phyloP scores from a whole-genome alignment of 64 coral and sea anemone species.

The Pachyseris speciosa region DNA sequence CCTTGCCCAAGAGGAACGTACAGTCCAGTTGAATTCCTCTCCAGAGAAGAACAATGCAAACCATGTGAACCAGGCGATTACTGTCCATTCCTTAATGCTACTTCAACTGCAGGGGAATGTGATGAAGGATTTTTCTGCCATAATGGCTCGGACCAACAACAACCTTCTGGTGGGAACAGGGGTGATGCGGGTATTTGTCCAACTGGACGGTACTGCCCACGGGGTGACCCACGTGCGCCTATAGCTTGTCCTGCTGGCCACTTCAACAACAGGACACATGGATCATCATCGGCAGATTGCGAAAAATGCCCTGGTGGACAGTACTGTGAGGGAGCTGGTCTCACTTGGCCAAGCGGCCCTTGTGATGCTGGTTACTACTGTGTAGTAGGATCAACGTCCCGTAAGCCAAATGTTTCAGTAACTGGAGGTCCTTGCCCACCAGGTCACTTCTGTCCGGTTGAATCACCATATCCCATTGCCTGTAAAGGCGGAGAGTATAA shows the following conservation, averaged over 20 bases:
- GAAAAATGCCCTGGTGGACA: slow-evolving; percentile 77
- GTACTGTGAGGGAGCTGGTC: slow-evolving; percentile 85
- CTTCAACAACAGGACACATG: slow-evolving; percentile 85
- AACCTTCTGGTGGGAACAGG: slow-evolving; percentile 83
- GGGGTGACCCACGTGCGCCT: slow-evolving; percentile 72
- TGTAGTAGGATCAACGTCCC: slow-evolving; percentile 49
- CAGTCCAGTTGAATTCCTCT: slow-evolving; percentile 83
- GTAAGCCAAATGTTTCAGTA: slow-evolving; percentile 79
- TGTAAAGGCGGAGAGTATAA: slow-evolving; percentile 89
- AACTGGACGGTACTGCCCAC: slow-evolving; percentile 80
- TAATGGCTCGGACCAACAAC: slow-evolving; percentile 92
- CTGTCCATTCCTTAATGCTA: slow-evolving; percentile 82
- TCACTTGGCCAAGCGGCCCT: slow-evolving; percentile 88
- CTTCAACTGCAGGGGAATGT: slow-evolving; percentile 74
- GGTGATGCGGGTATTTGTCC: slow-evolving; percentile 98
- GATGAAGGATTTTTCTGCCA: slow-evolving; percentile 88
- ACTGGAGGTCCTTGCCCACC: slow-evolving; percentile 93
- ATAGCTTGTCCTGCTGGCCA: slow-evolving; percentile 83
- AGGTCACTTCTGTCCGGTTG: slow-evolving; percentile 84
- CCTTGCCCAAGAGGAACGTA: slow-evolving; percentile 96
- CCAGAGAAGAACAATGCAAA: slow-evolving; percentile 65
- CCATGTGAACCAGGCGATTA: slow-evolving; percentile 85
- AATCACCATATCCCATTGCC: slow-evolving; percentile 72
- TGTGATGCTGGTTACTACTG: slow-evolving; percentile 96
- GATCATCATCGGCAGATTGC: slow-evolving; percentile 66